Base-by-base conservation (phyloP, 2,113 vertebrate genomes). In the Nerophis lumbriciformis region DNA sequence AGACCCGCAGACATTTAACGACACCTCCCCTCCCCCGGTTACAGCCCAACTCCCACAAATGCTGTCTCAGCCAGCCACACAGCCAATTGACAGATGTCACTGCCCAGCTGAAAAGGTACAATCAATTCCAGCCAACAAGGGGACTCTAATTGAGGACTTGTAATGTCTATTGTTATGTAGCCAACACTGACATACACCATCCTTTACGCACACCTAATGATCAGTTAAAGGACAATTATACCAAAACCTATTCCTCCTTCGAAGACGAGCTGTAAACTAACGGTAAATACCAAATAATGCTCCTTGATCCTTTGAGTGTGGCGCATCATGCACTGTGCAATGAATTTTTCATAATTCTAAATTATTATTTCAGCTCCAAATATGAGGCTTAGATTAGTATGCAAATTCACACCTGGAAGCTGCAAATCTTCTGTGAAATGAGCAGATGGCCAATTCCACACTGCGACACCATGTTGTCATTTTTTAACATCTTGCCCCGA, bases 81-180 rank as follows among this genome's bases (percentile, higher is more conserved):
- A 82, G 64, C 67, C 90, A 16, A 76, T 49, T 80, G 89, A 92
- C 71, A 87, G 85, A 80, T 99, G 96, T 74, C 88, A 89, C 65
- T 98, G 95, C 82, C 75, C 88, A 76, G 82, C 81, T 69, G 89
- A 89, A 74, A 95, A 99, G 93, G 94, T 97, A 93, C 58, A 69
- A 81, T 83, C 80, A 71, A 84, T 83, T 58, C 5, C 21, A 37
- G 49, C 58, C 49, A 76, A 63, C 44, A 77, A 73, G 73, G 61
- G 58, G 10, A 15, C 57, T 63, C 65, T 77, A 77, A 85, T 63
- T 78, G 78, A 77, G 47, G 68, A 59, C 68, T 59, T 76, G 73
- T 69, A 71, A 71, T 76, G 74, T 45, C 69, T 61, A 45, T 75
- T 81, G 73, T 66, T 70, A 67, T 53, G 44, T 65, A 73, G 54